phyloP scores from a whole-genome alignment of 2,113 vertebrate species.

The Saimiri boliviensis region DNA sequence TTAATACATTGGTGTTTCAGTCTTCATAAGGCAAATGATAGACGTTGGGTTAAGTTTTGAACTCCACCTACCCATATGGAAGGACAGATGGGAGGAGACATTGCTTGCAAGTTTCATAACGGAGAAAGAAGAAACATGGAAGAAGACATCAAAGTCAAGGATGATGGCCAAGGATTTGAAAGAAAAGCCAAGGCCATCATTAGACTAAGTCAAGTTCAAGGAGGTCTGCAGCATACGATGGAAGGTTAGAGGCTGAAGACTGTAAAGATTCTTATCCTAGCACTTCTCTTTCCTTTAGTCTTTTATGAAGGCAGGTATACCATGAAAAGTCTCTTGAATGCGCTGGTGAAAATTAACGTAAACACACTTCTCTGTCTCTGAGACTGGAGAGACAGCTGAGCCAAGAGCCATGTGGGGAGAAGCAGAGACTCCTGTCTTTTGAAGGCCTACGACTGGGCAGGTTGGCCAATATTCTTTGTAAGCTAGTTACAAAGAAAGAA shows the following conservation, averaged over 20 bases:
- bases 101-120: neutral
- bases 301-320: neutral
- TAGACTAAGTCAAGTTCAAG: neutral
- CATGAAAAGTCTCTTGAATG: neutral
- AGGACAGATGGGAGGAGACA: neutral
- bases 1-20: neutral
- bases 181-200: neutral
- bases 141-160: rapidly evolving
- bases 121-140: neutral
- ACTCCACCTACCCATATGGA: neutral
- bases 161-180: neutral
- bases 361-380: neutral
- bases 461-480: neutral
- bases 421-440: neutral
- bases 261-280: rapidly evolving
- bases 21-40: neutral
- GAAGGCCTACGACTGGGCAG: neutral
- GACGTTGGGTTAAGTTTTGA: neutral
- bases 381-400: neutral
- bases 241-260: neutral
- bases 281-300: neutral
- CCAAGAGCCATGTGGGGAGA: neutral
- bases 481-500: neutral
- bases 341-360: rapidly evolving
- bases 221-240: neutral